Conservation (phyloP, 2,797 vertebrate genomes). For the Enteromius argenteus region DNA sequence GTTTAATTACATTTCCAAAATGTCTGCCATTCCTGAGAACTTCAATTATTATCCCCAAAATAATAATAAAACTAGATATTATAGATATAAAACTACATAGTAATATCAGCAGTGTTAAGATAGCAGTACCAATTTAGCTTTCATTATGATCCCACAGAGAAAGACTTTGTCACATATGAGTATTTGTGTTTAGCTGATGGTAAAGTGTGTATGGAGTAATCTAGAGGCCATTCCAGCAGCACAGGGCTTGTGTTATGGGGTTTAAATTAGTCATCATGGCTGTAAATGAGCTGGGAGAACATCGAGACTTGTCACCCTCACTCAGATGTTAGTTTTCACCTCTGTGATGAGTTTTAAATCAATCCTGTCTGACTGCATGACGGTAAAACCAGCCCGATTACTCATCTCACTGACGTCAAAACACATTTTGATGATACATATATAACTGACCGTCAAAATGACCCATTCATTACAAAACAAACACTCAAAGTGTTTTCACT, state of each 20-base stretch:
- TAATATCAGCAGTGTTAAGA: not conserved
- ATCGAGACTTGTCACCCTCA: constrained; percentile 68
- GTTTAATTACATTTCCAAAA: not conserved
- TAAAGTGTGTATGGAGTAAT: constrained; percentile 20
- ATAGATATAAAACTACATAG: too few relatives aligned
- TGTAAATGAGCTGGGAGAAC: constrained; percentile 68
- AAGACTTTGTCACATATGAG: not conserved
- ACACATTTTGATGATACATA: not conserved
- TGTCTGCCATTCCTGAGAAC: not conserved
- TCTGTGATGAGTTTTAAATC: constrained; percentile 77
- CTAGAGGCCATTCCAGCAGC: not conserved
- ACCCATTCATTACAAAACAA: constrained; percentile 27
- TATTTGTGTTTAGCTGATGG: constrained; percentile 1
- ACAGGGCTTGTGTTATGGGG: constrained; percentile 68
- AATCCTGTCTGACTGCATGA: constrained; percentile 45
- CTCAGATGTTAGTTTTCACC: constrained; percentile 74
- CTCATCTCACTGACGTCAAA: constrained; percentile 23
- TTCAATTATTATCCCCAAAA: too few relatives aligned
- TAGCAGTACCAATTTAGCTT: not conserved
- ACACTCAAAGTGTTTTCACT: not conserved
- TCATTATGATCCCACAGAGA: not conserved
- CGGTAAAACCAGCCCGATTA: constrained; percentile 13
- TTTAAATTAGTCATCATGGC: constrained; percentile 82
- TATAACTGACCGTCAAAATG: constrained; percentile 3
- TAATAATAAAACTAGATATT: too few relatives aligned